Base-by-base conservation (phyloP, 2,888 invertebrate genomes). In the Leptura quadrifasciata region DNA sequence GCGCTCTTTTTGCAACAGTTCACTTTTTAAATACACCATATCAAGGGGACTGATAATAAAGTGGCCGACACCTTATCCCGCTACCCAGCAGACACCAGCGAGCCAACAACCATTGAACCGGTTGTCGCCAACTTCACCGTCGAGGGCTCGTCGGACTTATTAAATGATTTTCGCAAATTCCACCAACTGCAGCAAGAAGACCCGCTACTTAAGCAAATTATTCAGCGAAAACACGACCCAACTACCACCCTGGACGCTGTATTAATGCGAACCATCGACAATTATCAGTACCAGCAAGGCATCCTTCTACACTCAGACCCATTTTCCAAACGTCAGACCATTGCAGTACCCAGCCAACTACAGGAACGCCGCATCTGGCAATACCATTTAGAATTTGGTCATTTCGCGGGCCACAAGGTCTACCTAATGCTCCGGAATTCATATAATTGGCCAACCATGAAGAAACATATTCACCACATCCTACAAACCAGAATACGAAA, bases 71-170 rank as follows among this genome's bases (percentile, higher is more conserved):
- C n/a, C n/a, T n/a, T n/a, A n/a, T n/a, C n/a, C n/a, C n/a, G n/a
- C n/a, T n/a, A n/a, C n/a, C n/a, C n/a, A n/a, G n/a, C n/a, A n/a
- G n/a, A n/a, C 15, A 10, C 57, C 18, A 6, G 20, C 8, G 5
- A 21, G 2, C n/a, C 0, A 3, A 5, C 9, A 17, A 57, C 8
- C 21, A 21, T 1, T 17, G 0, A 2, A 60, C 31, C 60, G 0
- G 31, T 60, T 6, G 5, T 60, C 2, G 60, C 60, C 20, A 24
- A 60, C n/a, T 60, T 60, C 9, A 60, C 60, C 4, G 27, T 60
- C 1, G 27, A 60, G 3, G 60, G 60, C 2, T 60, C 60, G 0
- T 0, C 60, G 0, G 60, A 60, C 0, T 9, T 60, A n/a, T 6
- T 60, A 12, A 1, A 2, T 1, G n/a, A 60, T n/a, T 60, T 27